A percentile compares a stretch with the other conserved stretches of the same genome.
Conservation (phyloP, 2,113 vertebrate species). For the Illadopsis cleaveri region DNA sequence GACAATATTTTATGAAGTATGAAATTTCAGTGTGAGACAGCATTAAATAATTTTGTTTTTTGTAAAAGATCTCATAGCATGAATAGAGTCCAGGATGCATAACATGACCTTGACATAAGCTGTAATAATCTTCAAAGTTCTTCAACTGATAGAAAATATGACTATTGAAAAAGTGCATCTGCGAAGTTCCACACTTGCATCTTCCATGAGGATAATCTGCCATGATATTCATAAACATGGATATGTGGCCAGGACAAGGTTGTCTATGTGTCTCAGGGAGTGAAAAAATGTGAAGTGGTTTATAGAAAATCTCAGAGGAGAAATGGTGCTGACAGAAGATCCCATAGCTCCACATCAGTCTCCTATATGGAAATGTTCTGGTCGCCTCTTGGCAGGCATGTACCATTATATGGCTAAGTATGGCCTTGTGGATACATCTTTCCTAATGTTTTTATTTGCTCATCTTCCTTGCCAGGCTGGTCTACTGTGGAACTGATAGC, state of each 20-base stretch:
- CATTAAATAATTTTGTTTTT: not conserved
- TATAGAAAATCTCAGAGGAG: fast-evolving
- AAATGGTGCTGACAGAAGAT: not conserved
- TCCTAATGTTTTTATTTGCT: not conserved
- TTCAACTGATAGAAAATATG: not conserved
- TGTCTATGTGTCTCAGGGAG: not conserved
- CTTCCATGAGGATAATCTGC: not conserved
- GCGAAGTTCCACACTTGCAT: fast-evolving
- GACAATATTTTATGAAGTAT: not conserved
- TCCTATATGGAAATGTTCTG: not conserved
- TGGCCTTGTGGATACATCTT: not conserved
- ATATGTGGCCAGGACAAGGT: not conserved
- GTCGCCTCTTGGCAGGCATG: not conserved
- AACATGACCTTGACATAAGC: not conserved
- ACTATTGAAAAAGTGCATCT: not conserved
- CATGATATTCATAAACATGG: not conserved
- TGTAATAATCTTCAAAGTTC: not conserved
- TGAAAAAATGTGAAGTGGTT: not conserved
- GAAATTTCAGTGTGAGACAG: not conserved
- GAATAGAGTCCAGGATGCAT: not conserved
- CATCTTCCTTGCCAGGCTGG: not conserved
- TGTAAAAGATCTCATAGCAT: not conserved
- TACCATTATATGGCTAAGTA: not conserved
- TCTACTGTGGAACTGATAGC: not conserved
- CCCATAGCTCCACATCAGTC: not conserved